Conservation (phyloP, 2,888 invertebrate genomes). For the Ommatoiulus sabulosus region DNA sequence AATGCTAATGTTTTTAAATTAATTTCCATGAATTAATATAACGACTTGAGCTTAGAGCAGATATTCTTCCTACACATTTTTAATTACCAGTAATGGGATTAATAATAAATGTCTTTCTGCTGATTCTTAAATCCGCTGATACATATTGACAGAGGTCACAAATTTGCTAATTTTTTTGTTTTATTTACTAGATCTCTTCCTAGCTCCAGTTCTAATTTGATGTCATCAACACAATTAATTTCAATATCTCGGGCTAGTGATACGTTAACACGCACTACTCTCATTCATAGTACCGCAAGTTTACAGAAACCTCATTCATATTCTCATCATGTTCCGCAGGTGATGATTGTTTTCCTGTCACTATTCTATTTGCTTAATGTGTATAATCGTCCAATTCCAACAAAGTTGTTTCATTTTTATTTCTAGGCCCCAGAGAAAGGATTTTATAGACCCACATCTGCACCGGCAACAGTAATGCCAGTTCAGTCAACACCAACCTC, state of each 20-base stretch:
- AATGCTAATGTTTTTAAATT: too few species aligned
- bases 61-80: too few species aligned
- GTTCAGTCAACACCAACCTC: slow-evolving; percentile 52
- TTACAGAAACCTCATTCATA: slow-evolving; percentile 53
- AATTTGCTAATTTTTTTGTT: not conserved
- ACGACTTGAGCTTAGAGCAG: too few species aligned
- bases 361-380: not conserved
- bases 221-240: not conserved
- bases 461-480: slow-evolving; percentile 38
- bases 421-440: slow-evolving; percentile 54
- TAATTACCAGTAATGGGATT: too few species aligned
- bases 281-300: slow-evolving; percentile 45
- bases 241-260: slow-evolving; percentile 39
- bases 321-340: slow-evolving; percentile 51
- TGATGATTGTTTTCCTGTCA: not conserved
- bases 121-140: too few species aligned
- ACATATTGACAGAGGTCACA: too few species aligned
- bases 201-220: slow-evolving; percentile 5
- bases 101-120: too few species aligned
- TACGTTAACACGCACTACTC: not conserved
- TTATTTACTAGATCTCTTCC: not conserved
- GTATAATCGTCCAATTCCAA: not conserved
- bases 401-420: not conserved
- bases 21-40: too few species aligned
- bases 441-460: slow-evolving; percentile 45